Evolutionary conservation across 2,113 vertebrate genomes (phyloP), one percentile per base, ranked within the genome.

Genomic region (Eudyptes chrysolophus): DNA sequence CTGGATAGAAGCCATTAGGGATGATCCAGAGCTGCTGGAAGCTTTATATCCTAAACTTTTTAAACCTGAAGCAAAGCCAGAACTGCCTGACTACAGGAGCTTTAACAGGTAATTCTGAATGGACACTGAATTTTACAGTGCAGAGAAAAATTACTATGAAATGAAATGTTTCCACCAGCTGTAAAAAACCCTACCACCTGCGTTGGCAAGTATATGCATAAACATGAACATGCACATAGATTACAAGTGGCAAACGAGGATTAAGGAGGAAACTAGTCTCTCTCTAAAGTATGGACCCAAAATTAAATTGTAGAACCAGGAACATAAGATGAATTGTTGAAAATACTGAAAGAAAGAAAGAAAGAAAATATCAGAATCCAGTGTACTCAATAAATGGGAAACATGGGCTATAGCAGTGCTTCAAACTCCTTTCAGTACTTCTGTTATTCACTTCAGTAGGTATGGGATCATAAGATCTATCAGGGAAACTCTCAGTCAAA

Each of bases 61-160:
- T 69, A 96, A 98, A 93, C 99, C 98, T 8, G 98, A 98, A 94
- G 98, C 98, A 78, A 98, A 90, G 88, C 79, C 97, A 7, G 98
- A 99, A 27, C 95, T 98, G 48, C 99, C 98, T 6, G 98, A 99
- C 52, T 99, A 99, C 97, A 99, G 99, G 93, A 99, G 99, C 97
- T 99, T 99, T 96, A 99, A 99, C 98, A 99, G 99, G 99, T 99
- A 99, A 98, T 75, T 92, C 48, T 36, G 15, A 89, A 62, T 12
- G 29, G 49, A 60, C 13, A 13, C 4, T 16, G 7, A 52, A 64
- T 74, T 91, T 75, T 62, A 66, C 34, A 21, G 55, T 24, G 13
- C 40, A 70, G 40, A 70, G 44, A 61, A 82, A 57, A 71, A 66
- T 19, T 6, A 49, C 44, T 20, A 5, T 29, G 49, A 49, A 82